These are phyloP conservation scores for Caranx ignobilis DNA, from an alignment of 2,113 vertebrate genomes.

Conservation along the genomic window DNA sequence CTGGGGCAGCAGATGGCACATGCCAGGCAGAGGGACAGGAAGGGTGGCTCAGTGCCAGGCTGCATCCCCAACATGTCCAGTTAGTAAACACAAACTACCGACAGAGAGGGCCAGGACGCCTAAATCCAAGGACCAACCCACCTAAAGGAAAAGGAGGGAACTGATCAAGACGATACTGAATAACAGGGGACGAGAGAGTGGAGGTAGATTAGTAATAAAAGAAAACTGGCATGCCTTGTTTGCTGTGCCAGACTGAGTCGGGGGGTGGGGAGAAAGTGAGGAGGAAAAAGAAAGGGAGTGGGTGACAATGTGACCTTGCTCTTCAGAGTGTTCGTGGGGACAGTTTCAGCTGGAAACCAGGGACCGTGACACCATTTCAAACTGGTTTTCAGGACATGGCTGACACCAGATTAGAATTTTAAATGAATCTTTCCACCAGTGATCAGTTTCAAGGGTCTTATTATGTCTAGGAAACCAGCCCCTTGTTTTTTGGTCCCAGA, in stretches of 20 bases:
- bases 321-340: not conserved
- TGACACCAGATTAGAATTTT: slow-evolving; percentile 29
- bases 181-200: not conserved
- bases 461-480: slow-evolving; percentile 35
- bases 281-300: slow-evolving; percentile 1
- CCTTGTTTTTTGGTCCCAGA: not conserved
- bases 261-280: not conserved
- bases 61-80: slow-evolving; percentile 68
- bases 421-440: not conserved
- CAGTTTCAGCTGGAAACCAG: slow-evolving; percentile 30
- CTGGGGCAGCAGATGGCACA: slow-evolving; percentile 78
- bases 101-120: slow-evolving; percentile 7
- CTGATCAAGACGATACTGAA: not conserved
- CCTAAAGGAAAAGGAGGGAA: not conserved
- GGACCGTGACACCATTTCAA: slow-evolving; percentile 31
- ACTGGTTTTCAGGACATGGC: slow-evolving; percentile 28
- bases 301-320: slow-evolving; percentile 17
- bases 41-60: slow-evolving; percentile 68
- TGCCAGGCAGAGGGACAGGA: slow-evolving; percentile 67
- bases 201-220: not conserved
- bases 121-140: not conserved
- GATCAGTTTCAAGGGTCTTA: not conserved
- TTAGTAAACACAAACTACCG: slow-evolving; percentile 44
- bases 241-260: not conserved
- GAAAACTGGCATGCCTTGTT: not conserved